Base-by-base conservation (phyloP, 2,113 vertebrate species). In the Passer domesticus region DNA sequence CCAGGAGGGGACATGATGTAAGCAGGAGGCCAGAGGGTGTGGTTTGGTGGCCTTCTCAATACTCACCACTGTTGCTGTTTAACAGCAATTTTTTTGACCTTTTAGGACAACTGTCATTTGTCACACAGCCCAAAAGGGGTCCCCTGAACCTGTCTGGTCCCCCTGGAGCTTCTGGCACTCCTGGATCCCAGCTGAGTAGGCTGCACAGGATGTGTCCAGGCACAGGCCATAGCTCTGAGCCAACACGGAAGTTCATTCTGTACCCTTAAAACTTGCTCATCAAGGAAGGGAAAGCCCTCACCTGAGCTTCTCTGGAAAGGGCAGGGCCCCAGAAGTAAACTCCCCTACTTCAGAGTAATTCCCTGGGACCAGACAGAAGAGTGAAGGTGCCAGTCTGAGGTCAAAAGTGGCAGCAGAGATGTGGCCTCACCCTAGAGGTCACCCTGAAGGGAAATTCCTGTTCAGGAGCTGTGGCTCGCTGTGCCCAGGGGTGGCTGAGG, bases 381-480 rank as follows among this genome's bases (percentile, higher is more conserved):
- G 7, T 31, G 27, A 76, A 56, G 37, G 31, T 60, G 56, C 52
- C 28, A 17, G 55, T 24, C 31, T 69, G 68, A 86, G 72, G 5
- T 55, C 44, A 43, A 21, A 59, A 83, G 39, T 5, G 7, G 56
- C 44, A 39, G 64, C 63, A 77, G 27, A 13, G 55, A 41, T 35
- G 19, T 17, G 73, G 50, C 39, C 33, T 37, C 15, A 12, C 77
- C 28, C 60, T 69, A 8, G 21, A 64, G 18, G 35, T 89, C 58
- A 55, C 77, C 39, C 44, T 5, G 28, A 52, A 58, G 72, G 60
- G 55, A 74, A 85, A 83, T 77, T 73, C 27, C 41, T 41, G 63
- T 55, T 39, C 39, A n/a, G 59, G 20, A 43, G 15, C 64, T 0
- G 3, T 33, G 64, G 16, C 64, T 78, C 1, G 0, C 35, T 0